A percentile compares a stretch with the other conserved stretches of the same genome.
Evolutionary conservation across 2,888 invertebrate species (phyloP).

Genomic region (Callinectes sapidus): DNA sequence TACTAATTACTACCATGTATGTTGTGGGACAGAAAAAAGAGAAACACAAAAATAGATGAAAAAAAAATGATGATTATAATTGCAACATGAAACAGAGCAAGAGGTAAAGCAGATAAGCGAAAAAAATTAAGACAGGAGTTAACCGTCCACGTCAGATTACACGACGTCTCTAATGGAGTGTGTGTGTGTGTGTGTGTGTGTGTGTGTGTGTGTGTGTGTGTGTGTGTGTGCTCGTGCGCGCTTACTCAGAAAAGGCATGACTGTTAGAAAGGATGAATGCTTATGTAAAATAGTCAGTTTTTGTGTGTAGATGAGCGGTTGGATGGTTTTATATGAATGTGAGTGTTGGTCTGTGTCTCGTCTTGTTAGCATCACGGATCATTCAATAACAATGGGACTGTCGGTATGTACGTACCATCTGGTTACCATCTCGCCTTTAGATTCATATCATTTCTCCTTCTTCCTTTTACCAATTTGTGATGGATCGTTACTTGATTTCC

Average conservation of each 20-base stretch:
- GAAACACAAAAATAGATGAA: too few relatives aligned
- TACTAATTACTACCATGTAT: background rate
- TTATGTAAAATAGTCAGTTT: too few relatives aligned
- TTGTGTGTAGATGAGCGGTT: background rate
- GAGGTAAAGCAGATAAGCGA: too few relatives aligned
- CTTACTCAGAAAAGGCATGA: too few relatives aligned
- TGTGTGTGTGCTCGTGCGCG: background rate
- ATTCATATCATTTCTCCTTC: background rate
- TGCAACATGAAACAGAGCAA: too few relatives aligned
- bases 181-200: constrained; percentile 32
- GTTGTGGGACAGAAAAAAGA: too few relatives aligned
- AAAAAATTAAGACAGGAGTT: too few relatives aligned
- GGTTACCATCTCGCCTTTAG: background rate
- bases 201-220: constrained; percentile 37
- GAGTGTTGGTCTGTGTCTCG: background rate
- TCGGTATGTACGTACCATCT: too few relatives aligned
- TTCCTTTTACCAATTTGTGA: background rate
- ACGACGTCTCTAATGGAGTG: background rate
- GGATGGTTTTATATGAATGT: background rate
- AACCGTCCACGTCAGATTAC: too few relatives aligned
- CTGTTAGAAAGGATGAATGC: too few relatives aligned
- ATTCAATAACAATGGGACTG: background rate
- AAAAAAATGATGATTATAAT: too few relatives aligned
- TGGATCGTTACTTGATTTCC: background rate
- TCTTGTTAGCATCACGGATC: background rate